Evolutionary conservation across 2,113 vertebrate genomes (phyloP), one percentile per base, ranked within the genome.

Genomic region (Salvelinus namaycush): DNA sequence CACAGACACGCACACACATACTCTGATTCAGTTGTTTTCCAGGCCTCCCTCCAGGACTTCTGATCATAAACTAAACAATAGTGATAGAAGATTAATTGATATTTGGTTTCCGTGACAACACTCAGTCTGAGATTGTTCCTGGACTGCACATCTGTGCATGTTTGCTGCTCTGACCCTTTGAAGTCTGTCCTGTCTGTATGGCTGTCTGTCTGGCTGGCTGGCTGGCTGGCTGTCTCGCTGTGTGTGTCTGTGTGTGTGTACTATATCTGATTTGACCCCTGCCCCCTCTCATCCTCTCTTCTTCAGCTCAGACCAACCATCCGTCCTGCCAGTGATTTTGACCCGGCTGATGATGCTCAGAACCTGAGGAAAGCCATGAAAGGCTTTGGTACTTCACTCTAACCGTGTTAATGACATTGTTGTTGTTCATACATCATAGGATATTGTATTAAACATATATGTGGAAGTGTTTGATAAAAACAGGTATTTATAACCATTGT

Each of bases 351-450:
- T 4, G 98, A 99, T 0, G 97, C 96, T 0, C 95, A 98, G 84
- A 96, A 94, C 1, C 90, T 99, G 69, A 94, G 97, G 89, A 99
- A 99, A 89, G 97, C 97, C 0, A 99, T 99, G 98, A 99, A 99
- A 86, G 97, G 97, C 16, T 91, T 99, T 18, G 97, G 98, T 99
- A 83, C 34, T 0, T n/a, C 4, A n/a, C n/a, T n/a, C 20, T 62
- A 65, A 75, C 34, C 34, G 0, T 57, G 11, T 18, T 54, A 5
- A 16, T 54, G 49, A 51, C 49, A 16, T 5, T 16, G 14, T 51
- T 16, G 14, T 4, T 49, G 68, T 68, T 29, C 66, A 57, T 13
- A 9, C 57, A 49, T 72, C 39, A 9, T 44, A 2, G 11, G 39
- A 0, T 44, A 44, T 44, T 44, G 39, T 44, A 44, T 44, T 0